Evolutionary conservation across 2,888 invertebrate species (phyloP), one percentile per base, ranked within the genome.

Genomic region (Autographa gamma): DNA sequence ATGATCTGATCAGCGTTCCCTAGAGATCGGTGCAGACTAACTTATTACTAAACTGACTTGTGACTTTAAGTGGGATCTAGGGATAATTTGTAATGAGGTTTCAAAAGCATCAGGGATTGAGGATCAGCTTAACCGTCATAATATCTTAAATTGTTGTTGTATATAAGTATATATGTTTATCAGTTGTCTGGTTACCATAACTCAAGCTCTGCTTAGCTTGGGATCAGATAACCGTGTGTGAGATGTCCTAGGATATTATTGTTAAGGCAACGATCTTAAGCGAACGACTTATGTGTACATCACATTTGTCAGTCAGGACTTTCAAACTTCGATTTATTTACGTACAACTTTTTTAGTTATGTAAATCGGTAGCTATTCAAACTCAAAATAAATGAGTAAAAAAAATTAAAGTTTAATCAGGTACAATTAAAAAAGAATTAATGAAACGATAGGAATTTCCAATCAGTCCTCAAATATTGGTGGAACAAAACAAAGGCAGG

Each of bases 401-500:
- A 34, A 8, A 34, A 0, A 34, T 8, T 8, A 32, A 32, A 34
- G 25, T 25, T 2, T 25, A 25, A 25, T 25, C 25, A 25, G 25
- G 25, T 25, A 25, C 25, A 25, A 25, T 25, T 25, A 25, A 34
- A 3, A 8, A 2, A 34, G 0, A 34, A 34, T 34, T 34, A 77
- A 81, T 77, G 63, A 80, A 80, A 71, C 32, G 59, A 9, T 19
- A 11, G 66, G 81, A 66, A 77, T 72, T 81, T 77, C 56, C 69
- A 79, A 74, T 81, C 79, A 73, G 60, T 18, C 41, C 60, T 41
- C 71, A 78, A 79, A 79, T 80, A 78, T 60, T 73, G 64, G 32
- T 25, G 52, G 19, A 56, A 78, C 74, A 80, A 69, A 74, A 77
- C 75, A 80, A 80, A 75, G 71, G 74, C 76, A 73, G 74, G 79